A percentile compares a stretch with the other conserved stretches of the same genome.
phyloP scores from a whole-genome alignment of 2,797 vertebrate species.

The Pseudotriccus pelzelni region DNA sequence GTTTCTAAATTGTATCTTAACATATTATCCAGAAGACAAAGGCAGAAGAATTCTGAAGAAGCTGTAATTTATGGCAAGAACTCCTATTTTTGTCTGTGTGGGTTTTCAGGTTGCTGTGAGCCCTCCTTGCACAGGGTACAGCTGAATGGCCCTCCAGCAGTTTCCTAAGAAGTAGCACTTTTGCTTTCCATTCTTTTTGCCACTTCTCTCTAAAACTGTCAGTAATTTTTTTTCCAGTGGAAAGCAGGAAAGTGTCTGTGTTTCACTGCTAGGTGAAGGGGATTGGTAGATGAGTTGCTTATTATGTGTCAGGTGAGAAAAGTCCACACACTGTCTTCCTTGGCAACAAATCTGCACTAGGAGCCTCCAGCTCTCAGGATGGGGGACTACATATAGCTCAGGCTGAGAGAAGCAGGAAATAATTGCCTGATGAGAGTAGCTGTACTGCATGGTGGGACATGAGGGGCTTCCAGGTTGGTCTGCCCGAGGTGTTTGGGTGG shows the following conservation, averaged over 20 bases:
- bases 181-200: neutral
- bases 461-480: neutral
- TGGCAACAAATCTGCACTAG: neutral
- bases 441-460: neutral
- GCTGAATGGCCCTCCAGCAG: neutral
- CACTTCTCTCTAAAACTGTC: neutral
- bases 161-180: neutral
- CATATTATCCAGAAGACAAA: neutral
- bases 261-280: neutral
- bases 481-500: neutral
- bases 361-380: neutral
- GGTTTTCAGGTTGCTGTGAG: neutral
- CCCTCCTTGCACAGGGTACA: neutral
- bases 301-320: neutral
- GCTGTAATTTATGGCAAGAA: neutral
- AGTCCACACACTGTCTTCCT: neutral
- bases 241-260: neutral
- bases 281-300: neutral
- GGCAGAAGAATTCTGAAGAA: neutral
- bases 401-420: neutral
- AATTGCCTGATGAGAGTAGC: neutral
- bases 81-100: neutral
- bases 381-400: neutral
- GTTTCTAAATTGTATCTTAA: neutral
- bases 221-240: neutral